Evolutionary conservation across 2,888 invertebrate species (phyloP).

Genomic region (Agrotis puta): DNA sequence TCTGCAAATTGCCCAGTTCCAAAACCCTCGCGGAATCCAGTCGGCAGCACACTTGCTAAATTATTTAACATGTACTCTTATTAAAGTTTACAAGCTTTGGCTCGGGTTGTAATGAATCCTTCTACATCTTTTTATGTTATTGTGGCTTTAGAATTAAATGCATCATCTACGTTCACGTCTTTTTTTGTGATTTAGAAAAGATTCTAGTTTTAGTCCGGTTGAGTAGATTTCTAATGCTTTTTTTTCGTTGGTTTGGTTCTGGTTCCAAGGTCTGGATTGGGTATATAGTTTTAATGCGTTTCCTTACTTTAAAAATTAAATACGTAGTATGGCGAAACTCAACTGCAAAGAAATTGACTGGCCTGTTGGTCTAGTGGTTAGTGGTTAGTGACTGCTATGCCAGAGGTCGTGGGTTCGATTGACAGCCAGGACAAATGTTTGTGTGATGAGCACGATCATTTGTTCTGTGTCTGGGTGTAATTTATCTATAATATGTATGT

Average conservation of each 20-base stretch:
- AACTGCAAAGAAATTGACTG: too few relatives aligned
- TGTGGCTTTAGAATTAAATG: neutral
- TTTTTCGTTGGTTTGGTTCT: neutral
- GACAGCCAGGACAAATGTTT: too few relatives aligned
- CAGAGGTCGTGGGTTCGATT: too few relatives aligned
- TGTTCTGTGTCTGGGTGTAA: too few relatives aligned
- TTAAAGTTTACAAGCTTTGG: constrained; percentile 56
- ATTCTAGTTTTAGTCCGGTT: neutral
- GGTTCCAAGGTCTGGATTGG: neutral
- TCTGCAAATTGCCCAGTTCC: constrained; percentile 70
- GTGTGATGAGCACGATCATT: too few relatives aligned
- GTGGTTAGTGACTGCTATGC: too few relatives aligned
- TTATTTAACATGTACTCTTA: constrained; percentile 69
- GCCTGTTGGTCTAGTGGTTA: too few relatives aligned
- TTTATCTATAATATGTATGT: too few relatives aligned
- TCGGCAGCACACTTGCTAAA: constrained; percentile 60
- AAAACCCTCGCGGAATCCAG: constrained; percentile 45
- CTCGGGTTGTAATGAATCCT: constrained; percentile 34
- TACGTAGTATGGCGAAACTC: too few relatives aligned
- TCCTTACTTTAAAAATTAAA: neutral
- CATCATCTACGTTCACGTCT: neutral
- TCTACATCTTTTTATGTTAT: constrained; percentile 13
- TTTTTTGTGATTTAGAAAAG: neutral
- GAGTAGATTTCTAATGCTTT: constrained; percentile 8
- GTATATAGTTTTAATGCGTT: constrained; percentile 3